Evolutionary conservation across 2,113 vertebrate genomes (phyloP), one percentile per base, ranked within the genome.

Genomic region (Pseudolaguvia tuberculata): DNA sequence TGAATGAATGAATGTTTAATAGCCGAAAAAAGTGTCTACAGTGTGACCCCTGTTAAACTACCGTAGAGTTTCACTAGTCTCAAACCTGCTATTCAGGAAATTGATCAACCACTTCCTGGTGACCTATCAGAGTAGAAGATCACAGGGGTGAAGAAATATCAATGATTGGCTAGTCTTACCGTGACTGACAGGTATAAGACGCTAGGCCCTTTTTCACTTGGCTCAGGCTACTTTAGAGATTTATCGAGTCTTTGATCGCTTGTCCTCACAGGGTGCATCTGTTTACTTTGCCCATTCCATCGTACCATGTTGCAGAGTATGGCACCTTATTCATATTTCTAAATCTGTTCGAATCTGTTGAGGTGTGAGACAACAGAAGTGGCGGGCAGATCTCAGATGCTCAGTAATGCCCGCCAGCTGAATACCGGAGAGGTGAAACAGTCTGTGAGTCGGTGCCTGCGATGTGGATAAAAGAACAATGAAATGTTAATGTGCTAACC

Each of bases 401-500:
- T 45, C 68, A 53, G 27, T 47, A 61, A 67, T 70, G 74, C 70
- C 70, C 71, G 39, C 63, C 68, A 57, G 72, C 72, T 75, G 78
- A 80, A 80, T 68, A 55, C 42, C 75, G 62, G 63, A 79, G 55
- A 27, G 81, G 48, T 69, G 77, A 70, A 56, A 35, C 58, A 67
- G 72, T 65, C 51, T 23, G 73, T 17, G 61, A 70, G 73, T 42
- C 53, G 55, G 55, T 35, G 57, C 29, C 25, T 14, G 42, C n/a
- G 77, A 68, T 59, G 71, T 73, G 62, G 21, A 21, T 53, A 57
- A 75, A 50, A 68, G 35, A 80, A 75, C 58, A 52, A 58, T 78
- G 75, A 65, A 69, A 75, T 79, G 81, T 74, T 82, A 79, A 82
- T 75, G 42, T 18, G 62, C n/a, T 23, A 18, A 39, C 59, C 76